Evolutionary conservation across 2,888 invertebrate species (phyloP).

Genomic region (Xylota segnis): DNA sequence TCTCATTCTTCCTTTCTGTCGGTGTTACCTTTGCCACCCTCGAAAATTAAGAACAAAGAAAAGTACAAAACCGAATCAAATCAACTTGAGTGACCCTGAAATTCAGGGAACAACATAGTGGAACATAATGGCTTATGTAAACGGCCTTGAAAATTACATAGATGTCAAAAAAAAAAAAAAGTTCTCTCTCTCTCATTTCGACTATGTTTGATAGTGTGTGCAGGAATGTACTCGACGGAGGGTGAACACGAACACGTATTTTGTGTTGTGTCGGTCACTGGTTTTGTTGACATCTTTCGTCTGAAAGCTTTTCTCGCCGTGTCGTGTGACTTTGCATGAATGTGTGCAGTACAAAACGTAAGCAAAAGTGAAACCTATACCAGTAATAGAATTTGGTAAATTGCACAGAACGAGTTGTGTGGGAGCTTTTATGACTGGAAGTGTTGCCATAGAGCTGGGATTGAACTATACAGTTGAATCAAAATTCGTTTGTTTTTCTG

Average conservation of each 20-base stretch:
- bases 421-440: background rate
- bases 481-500: too few relatives aligned
- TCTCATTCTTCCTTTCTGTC: background rate
- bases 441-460: constrained; percentile 16
- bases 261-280: constrained; percentile 1
- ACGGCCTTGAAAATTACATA: constrained; percentile 62
- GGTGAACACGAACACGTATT: background rate
- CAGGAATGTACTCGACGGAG: background rate
- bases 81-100: constrained; percentile 58
- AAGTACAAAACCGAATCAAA: constrained; percentile 23
- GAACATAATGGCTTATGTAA: constrained; percentile 57
- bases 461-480: background rate
- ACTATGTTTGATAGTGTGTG: constrained; percentile 2
- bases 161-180: constrained; percentile 12
- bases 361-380: constrained; percentile 55
- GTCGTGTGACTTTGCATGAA: background rate
- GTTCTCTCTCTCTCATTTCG: constrained; percentile 23
- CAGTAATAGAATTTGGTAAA: constrained; percentile 16
- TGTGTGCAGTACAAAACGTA: constrained; percentile 43
- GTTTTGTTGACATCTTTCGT: constrained; percentile 57
- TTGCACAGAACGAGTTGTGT: constrained; percentile 30
- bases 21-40: constrained; percentile 9
- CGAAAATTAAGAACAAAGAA: constrained; percentile 8
- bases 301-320: constrained; percentile 7
- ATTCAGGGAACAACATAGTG: constrained; percentile 39